Conservation (phyloP, 2,888 invertebrate species). For the Caenorhabditis parvicauda region DNA sequence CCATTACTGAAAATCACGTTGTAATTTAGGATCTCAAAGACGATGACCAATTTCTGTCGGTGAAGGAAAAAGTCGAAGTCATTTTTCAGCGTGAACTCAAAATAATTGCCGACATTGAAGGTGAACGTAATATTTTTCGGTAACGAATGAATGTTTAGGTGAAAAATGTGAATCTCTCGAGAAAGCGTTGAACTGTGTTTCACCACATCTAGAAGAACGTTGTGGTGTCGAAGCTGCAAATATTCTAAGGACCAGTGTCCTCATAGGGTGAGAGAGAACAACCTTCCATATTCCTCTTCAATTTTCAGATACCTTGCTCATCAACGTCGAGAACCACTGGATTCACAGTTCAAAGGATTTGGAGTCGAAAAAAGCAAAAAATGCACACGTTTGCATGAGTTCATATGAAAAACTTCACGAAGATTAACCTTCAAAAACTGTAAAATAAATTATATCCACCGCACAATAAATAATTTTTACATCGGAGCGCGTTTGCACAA, state of each 20-base stretch:
- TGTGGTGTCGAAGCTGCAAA: slow-evolving; percentile 26
- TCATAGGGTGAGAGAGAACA: slow-evolving; percentile 20
- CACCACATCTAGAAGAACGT: slow-evolving; percentile 25
- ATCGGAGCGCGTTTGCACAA: no score
- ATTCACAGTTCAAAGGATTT: slow-evolving; percentile 35
- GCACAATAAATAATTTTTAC: no score
- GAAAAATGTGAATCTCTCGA: slow-evolving; percentile 31
- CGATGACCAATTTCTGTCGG: slow-evolving; percentile 26
- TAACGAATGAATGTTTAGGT: background rate
- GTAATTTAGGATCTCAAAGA: slow-evolving; percentile 24
- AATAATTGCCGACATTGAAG: slow-evolving; percentile 29
- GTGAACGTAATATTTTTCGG: background rate
- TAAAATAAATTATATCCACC: no score
- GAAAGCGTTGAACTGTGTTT: slow-evolving; percentile 27
- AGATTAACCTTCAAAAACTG: no score
- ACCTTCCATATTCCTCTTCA: background rate
- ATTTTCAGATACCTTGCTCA: slow-evolving; percentile 23
- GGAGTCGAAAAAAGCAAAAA: slow-evolving; percentile 21
- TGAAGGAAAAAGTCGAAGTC: slow-evolving; percentile 33
- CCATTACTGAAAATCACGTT: background rate
- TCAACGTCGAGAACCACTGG: slow-evolving; percentile 27
- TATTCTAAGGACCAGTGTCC: slow-evolving; percentile 24
- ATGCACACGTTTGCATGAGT: slow-evolving; percentile 22
- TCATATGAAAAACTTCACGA: no score
- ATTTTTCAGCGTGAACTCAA: slow-evolving; percentile 22